Evolutionary conservation across 2,113 vertebrate genomes (phyloP).

Genomic region (Cnemophilus loriae): DNA sequence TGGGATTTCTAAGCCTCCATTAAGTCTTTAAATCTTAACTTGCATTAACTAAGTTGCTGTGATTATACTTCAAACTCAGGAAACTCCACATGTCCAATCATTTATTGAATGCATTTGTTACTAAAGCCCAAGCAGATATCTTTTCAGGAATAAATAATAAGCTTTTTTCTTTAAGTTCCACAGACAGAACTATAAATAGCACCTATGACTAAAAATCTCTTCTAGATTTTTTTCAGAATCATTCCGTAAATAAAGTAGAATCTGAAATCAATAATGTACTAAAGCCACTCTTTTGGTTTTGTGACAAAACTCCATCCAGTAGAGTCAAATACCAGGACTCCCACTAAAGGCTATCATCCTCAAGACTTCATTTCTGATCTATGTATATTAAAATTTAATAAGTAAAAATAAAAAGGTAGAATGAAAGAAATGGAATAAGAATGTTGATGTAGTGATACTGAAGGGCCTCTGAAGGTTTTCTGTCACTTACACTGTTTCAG

Average conservation of each 20-base stretch:
- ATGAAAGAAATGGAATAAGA: neutral
- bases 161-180: neutral
- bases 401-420: neutral
- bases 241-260: neutral
- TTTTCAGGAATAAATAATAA: neutral
- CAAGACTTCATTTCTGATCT: neutral
- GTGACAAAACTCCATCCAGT: neutral
- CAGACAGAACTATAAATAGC: neutral
- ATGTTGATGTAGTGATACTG: neutral
- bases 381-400: neutral
- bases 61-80: neutral
- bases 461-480: neutral
- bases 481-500: neutral
- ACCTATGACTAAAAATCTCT: neutral
- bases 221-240: neutral
- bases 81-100: neutral
- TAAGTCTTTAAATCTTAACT: conserved; percentile 28
- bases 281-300: neutral
- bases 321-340: neutral
- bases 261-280: neutral
- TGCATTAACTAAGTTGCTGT: conserved; percentile 9
- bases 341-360: neutral
- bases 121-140: neutral
- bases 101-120: neutral
- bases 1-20: neutral